Percentiles rank a stretch among this genome's conserved stretches.
phyloP scores from a whole-genome alignment of 1,140 invertebrate species.

The Drosophila bipectinata region DNA sequence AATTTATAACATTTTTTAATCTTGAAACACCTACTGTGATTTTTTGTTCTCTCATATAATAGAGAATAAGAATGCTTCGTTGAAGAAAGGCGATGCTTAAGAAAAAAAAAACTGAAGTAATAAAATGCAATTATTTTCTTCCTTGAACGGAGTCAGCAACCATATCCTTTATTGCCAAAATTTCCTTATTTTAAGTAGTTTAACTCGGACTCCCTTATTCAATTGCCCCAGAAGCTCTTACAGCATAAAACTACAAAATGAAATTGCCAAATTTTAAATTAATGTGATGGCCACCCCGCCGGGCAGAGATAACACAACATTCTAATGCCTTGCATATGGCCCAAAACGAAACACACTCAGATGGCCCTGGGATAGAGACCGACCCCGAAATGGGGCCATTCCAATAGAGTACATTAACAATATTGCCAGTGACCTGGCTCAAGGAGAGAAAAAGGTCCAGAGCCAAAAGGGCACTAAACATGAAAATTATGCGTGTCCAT shows the following conservation, averaged over 20 bases:
- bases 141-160: background rate
- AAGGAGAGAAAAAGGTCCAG: slow-evolving; percentile 44
- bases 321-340: slow-evolving; percentile 57
- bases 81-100: no score
- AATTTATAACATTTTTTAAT: slow-evolving; percentile 12
- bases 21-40: slow-evolving; percentile 12
- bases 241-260: slow-evolving; percentile 2
- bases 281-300: slow-evolving; percentile 52
- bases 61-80: no score
- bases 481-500: slow-evolving; percentile 74
- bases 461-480: slow-evolving; percentile 62
- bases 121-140: background rate
- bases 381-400: slow-evolving; percentile 52
- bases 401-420: slow-evolving; percentile 77
- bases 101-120: background rate
- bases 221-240: background rate
- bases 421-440: slow-evolving; percentile 55
- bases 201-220: background rate
- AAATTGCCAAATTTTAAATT: slow-evolving; percentile 55
- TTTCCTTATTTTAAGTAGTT: background rate
- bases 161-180: background rate
- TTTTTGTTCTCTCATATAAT: background rate
- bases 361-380: slow-evolving; percentile 5
- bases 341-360: slow-evolving; percentile 7
- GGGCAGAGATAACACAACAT: slow-evolving; percentile 38